Evolutionary conservation across 37 sponge, comb jelly and placozoan genomes (phyloP).

Genomic region (Haliclona indistincta): DNA sequence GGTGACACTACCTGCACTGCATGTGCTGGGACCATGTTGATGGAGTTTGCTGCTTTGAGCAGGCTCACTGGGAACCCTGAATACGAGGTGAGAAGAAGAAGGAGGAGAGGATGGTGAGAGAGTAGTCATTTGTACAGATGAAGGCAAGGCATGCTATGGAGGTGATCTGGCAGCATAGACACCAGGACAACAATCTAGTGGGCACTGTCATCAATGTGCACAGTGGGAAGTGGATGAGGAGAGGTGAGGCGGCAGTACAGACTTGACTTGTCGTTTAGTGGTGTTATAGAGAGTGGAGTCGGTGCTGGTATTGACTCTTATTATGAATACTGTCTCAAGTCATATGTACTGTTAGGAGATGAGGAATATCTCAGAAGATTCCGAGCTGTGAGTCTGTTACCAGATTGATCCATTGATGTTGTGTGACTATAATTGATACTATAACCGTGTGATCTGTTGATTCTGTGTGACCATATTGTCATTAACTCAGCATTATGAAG

Average conservation of each 20-base stretch:
- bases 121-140: background rate
- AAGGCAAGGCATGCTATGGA: conserved; percentile 84
- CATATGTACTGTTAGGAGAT: conserved; percentile 84
- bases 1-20: conserved; percentile 90
- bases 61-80: conserved; percentile 76
- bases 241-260: conserved; percentile 35
- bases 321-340: conserved; percentile 97
- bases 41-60: conserved; percentile 98
- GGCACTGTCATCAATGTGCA: conserved; percentile 88
- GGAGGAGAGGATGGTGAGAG: background rate
- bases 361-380: conserved; percentile 72
- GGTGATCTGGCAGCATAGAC: conserved; percentile 75
- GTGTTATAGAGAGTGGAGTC: conserved; percentile 62
- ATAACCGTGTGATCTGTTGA: background rate
- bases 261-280: background rate
- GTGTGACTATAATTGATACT: background rate
- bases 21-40: conserved; percentile 91
- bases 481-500: conserved; percentile 78
- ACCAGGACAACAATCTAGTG: conserved; percentile 68
- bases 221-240: conserved; percentile 92
- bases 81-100: conserved; percentile 51
- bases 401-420: background rate
- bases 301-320: conserved; percentile 97
- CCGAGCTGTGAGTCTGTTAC: conserved; percentile 37
- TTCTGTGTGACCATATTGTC: background rate